Evolutionary conservation across 1,140 invertebrate species (phyloP).

Genomic region (Octopus sinensis): DNA sequence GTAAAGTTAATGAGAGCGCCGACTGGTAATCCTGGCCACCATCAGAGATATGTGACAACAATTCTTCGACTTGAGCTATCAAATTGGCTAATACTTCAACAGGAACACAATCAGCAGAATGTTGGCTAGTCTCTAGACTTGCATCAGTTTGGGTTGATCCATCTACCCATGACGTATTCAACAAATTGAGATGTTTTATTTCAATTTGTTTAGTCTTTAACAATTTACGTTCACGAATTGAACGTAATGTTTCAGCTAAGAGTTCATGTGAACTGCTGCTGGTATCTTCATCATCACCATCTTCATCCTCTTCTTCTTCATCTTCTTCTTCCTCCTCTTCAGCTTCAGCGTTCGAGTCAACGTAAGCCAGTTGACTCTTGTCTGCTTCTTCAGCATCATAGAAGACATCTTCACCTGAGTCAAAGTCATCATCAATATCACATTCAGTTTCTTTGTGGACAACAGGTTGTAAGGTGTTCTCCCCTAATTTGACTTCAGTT

Average conservation of each 20-base stretch:
- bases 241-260: background rate
- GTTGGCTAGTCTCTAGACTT: background rate
- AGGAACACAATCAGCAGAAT: background rate
- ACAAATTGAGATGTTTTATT: background rate
- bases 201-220: conserved; percentile 7
- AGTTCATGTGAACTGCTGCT: background rate
- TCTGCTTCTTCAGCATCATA: background rate
- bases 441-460: conserved; percentile 4
- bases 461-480: background rate
- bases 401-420: background rate
- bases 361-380: background rate
- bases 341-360: background rate
- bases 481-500: background rate
- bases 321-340: background rate
- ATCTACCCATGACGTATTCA: background rate
- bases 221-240: background rate
- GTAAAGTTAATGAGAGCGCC: background rate
- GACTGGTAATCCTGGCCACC: background rate
- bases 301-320: background rate
- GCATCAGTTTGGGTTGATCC: background rate
- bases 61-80: background rate
- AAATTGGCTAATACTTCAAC: background rate
- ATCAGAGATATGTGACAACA: background rate
- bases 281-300: conserved; percentile 12
- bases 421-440: conserved; percentile 6